Conservation (phyloP, 1,140 invertebrate genomes). For the Spodoptera litura region DNA sequence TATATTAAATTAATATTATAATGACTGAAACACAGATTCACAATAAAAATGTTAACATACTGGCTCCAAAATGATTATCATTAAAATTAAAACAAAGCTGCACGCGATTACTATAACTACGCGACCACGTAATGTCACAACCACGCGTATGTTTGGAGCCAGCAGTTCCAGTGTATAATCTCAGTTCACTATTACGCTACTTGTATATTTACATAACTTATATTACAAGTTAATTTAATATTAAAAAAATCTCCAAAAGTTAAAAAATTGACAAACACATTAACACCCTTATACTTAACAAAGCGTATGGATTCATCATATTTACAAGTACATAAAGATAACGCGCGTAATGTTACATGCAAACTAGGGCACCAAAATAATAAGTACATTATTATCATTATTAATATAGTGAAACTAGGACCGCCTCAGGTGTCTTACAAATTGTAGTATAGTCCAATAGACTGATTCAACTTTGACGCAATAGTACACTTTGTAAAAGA, state of each 20-base stretch:
- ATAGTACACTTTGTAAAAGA: conserved; percentile 42
- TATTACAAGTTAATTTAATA: conserved; percentile 66
- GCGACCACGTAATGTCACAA: conserved; percentile 52
- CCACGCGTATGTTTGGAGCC: conserved; percentile 54
- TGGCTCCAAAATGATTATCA: conserved; percentile 25
- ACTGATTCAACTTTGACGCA: neutral
- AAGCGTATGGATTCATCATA: conserved; percentile 85
- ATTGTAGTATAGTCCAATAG: conserved; percentile 4
- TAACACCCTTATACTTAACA: conserved; percentile 83
- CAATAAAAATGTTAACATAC: neutral
- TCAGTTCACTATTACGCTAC: conserved; percentile 70
- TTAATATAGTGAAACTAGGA: conserved; percentile 47
- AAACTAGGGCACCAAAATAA: conserved; percentile 78
- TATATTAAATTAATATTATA: conserved; percentile 41
- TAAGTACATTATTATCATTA: conserved; percentile 76
- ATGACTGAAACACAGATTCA: conserved; percentile 42
- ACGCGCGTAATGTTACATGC: conserved; percentile 76
- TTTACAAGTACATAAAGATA: conserved; percentile 80
- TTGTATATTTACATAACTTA: conserved; percentile 76
- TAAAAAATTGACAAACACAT: conserved; percentile 84
- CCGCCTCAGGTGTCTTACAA: conserved; percentile 44
- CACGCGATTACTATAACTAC: conserved; percentile 18
- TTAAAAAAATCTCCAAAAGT: conserved; percentile 79
- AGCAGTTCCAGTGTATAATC: conserved; percentile 67
- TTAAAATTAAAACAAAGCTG: conserved; percentile 12